phyloP scores from a whole-genome alignment of 2,888 invertebrate species.

The Ptychoptera albimana region DNA sequence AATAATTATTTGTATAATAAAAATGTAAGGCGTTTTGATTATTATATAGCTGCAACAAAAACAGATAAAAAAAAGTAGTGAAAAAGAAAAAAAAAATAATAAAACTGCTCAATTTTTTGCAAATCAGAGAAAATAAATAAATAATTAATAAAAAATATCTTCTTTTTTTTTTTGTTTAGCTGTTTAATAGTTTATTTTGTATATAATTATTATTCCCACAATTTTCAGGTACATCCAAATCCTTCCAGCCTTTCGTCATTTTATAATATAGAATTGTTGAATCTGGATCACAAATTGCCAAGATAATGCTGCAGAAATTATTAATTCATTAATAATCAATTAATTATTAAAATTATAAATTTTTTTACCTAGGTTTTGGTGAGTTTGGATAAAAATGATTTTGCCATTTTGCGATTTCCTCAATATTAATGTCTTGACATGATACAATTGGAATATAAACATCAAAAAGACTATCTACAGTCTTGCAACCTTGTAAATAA shows the following conservation, averaged over 20 bases:
- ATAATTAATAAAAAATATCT: not conserved
- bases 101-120: not conserved
- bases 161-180: not conserved
- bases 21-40: too few relatives aligned
- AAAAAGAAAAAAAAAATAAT: not conserved
- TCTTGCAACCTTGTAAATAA: slow-evolving; percentile 14
- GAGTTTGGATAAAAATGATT: slow-evolving; percentile 7
- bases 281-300: slow-evolving; percentile 31
- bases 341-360: too few relatives aligned
- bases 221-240: slow-evolving; percentile 11
- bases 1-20: too few relatives aligned
- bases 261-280: slow-evolving; percentile 34
- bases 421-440: slow-evolving; percentile 15
- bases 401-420: slow-evolving; percentile 14
- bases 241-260: slow-evolving; percentile 21
- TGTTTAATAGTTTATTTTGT: too few relatives aligned
- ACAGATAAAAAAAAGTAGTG: too few relatives aligned
- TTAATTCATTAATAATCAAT: too few relatives aligned
- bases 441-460: slow-evolving; percentile 16
- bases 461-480: slow-evolving; percentile 1
- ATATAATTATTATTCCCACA: too few relatives aligned
- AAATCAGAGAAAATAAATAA: not conserved
- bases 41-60: too few relatives aligned
- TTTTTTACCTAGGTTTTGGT: not conserved
- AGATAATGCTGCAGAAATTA: slow-evolving; percentile 13